Percentiles rank a stretch among this genome's conserved stretches.
phyloP scores from a whole-genome alignment of 2,113 vertebrate genomes.

The Grallaria varia region DNA sequence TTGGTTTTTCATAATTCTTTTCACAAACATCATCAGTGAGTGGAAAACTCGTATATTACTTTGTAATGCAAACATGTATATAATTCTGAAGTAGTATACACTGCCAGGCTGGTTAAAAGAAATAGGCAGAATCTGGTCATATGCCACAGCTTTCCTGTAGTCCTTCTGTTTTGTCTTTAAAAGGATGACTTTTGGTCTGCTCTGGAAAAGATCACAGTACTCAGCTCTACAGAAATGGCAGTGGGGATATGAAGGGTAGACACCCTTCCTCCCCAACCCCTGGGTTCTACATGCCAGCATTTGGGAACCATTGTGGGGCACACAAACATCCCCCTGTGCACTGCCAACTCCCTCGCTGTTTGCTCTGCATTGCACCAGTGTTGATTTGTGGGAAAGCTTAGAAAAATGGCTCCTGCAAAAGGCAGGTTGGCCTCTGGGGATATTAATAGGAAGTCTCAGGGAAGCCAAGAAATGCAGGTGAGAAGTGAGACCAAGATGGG shows the following conservation, averaged over 20 bases:
- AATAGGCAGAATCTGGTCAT: not conserved
- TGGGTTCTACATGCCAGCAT: not conserved
- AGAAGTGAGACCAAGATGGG: not conserved
- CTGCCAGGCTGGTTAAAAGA: not conserved
- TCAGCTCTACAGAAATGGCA: not conserved
- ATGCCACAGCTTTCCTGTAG: not conserved
- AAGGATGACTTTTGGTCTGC: not conserved
- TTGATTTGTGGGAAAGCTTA: not conserved
- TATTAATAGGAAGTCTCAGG: not conserved
- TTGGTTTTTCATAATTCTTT: not conserved
- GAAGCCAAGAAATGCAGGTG: not conserved
- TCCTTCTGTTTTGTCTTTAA: not conserved
- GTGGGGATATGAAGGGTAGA: not conserved
- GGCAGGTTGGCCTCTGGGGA: not conserved
- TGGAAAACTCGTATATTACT: not conserved
- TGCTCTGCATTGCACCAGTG: not conserved
- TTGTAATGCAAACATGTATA: not conserved
- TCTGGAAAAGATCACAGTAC: not conserved
- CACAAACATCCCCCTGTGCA: not conserved
- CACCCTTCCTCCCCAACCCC: not conserved
- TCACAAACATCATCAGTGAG: not conserved
- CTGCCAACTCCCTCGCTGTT: not conserved
- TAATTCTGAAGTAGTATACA: not conserved
- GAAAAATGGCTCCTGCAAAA: not conserved
- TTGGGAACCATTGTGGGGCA: not conserved